phyloP scores from a whole-genome alignment of 2,113 vertebrate species.

The Oryzias javanicus region DNA sequence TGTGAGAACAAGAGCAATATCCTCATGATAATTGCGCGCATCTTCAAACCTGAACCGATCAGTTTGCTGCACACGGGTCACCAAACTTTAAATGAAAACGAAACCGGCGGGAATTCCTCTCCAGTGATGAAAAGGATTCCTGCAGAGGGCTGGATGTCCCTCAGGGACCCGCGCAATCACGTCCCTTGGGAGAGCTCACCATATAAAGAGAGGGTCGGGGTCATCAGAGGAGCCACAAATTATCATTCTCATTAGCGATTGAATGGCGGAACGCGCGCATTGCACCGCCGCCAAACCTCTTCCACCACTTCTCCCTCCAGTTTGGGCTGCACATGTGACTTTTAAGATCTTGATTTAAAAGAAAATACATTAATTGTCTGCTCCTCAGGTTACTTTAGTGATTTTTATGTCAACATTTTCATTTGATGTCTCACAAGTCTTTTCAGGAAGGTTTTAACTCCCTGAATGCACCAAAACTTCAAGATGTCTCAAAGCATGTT shows the following conservation, averaged over 20 bases:
- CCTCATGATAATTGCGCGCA: background rate
- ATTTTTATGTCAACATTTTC: too few relatives aligned
- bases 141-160: slow-evolving; percentile 56
- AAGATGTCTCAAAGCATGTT: background rate
- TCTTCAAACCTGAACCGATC: background rate
- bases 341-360: too few relatives aligned
- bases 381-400: too few relatives aligned
- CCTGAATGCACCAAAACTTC: too few relatives aligned
- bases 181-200: slow-evolving; percentile 72
- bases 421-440: too few relatives aligned
- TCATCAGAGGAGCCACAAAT: slow-evolving; percentile 76
- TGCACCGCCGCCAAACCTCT: slow-evolving; percentile 49
- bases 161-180: slow-evolving; percentile 69
- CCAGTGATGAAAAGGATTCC: slow-evolving; percentile 66
- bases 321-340: slow-evolving; percentile 22
- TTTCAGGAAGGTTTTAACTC: too few relatives aligned
- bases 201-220: slow-evolving; percentile 73
- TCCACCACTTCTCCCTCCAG: slow-evolving; percentile 61
- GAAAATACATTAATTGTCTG: too few relatives aligned
- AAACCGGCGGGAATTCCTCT: slow-evolving; percentile 54
- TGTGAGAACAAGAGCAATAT: too few relatives aligned
- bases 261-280: slow-evolving; percentile 58
- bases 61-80: background rate
- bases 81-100: background rate
- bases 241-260: slow-evolving; percentile 77